Conservation (phyloP, 2,797 vertebrate species). For the Falco berigora region DNA sequence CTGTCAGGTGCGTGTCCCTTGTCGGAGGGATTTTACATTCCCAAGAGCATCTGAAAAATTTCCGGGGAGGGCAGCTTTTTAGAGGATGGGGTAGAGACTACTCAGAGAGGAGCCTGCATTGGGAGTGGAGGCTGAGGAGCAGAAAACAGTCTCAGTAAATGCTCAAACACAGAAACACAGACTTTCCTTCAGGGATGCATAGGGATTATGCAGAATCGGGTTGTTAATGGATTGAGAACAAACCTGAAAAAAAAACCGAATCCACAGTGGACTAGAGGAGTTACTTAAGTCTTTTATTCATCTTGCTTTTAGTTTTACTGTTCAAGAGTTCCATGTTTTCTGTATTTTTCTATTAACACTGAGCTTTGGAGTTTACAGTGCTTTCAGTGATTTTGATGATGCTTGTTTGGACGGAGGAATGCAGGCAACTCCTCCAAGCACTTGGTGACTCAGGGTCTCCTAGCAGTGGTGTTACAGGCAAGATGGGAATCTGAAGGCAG, state of each 20-base stretch:
- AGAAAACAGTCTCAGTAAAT: neutral
- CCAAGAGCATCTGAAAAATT: fast-evolving
- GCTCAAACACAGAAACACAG: neutral
- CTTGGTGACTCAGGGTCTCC: neutral
- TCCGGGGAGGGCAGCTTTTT: neutral
- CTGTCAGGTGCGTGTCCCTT: neutral
- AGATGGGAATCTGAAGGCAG: neutral
- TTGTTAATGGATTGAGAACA: neutral
- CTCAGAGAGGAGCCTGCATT: neutral
- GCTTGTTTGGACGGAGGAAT: neutral
- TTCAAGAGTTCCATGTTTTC: neutral
- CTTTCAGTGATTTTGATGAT: neutral
- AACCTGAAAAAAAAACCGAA: neutral
- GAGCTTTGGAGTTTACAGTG: neutral
- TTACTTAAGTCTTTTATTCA: neutral
- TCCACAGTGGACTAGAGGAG: neutral
- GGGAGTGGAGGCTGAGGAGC: neutral
- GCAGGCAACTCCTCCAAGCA: neutral
- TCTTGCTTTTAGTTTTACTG: neutral
- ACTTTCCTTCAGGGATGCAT: neutral
- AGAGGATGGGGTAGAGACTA: too few species aligned
- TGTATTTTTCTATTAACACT: neutral
- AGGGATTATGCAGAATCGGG: neutral
- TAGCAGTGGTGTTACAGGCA: neutral
- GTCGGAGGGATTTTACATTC: neutral